Evolutionary conservation across 2,113 vertebrate species (phyloP), one percentile per base, ranked within the genome.

Genomic region (Girardinichthys multiradiatus): DNA sequence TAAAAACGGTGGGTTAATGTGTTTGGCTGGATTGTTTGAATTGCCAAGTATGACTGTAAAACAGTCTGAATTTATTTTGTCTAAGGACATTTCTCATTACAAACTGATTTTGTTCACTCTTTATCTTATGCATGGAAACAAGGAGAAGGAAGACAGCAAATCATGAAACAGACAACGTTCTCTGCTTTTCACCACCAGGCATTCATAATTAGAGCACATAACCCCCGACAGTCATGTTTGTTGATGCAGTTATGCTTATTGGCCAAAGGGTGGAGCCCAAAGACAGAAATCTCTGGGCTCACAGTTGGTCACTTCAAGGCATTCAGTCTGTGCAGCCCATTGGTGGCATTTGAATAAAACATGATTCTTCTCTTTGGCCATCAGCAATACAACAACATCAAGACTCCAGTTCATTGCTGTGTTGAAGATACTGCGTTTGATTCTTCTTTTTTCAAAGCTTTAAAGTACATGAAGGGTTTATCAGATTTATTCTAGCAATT

Each of bases 251-350:
- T 91, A 64, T 77, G 42, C 74, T 24, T 57, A 62, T 14, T 62
- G 68, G 78, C 92, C 94, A 85, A 90, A 30, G 83, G 90, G 89
- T 89, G 94, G 93, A 81, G 93, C 92, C 83, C 91, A 90, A 91
- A 84, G 75, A 89, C 90, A 89, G 80, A 85, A 68, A 60, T 74
- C 69, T n/a, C 42, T 9, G 69, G 57, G 58, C 17, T 21, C 37
- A 29, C 72, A 58, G 45, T 35, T 72, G 84, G 87, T 86, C 86
- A 89, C 58, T 80, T 77, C 27, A 72, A 78, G 79, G 60, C 57
- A 77, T 81, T 80, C 59, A 29, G 57, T 64, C 51, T 77, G 81
- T 57, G 59, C 77, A 72, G 57, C 70, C 76, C 81, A 74, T 59
- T 72, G 62, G 57, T 28, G 33, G 31, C 77, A 75, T 27, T 72